phyloP scores from a whole-genome alignment of 2,797 vertebrate genomes.

The Coendou prehensilis region DNA sequence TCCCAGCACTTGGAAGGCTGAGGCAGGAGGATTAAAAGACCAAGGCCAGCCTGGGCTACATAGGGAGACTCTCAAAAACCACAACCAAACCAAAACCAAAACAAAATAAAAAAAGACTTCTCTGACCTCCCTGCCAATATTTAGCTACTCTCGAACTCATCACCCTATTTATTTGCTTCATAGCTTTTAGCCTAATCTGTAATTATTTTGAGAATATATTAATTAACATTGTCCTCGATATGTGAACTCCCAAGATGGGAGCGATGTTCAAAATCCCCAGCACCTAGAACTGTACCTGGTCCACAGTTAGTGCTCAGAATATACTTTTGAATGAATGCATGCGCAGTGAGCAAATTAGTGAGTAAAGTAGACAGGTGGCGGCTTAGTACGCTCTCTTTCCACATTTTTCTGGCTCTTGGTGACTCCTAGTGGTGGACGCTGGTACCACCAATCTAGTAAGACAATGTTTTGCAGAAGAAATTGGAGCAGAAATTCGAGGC shows the following conservation, averaged over 20 bases:
- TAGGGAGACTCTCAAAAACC: not conserved
- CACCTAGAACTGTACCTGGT: not conserved
- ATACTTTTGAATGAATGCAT: not conserved
- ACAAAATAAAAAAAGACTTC: not conserved
- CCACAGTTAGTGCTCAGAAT: not conserved
- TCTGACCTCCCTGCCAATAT: constrained; percentile 8
- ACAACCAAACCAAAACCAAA: not conserved
- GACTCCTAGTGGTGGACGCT: constrained; percentile 10
- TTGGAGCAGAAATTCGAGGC: not conserved
- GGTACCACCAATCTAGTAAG: not conserved
- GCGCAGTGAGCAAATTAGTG: not conserved
- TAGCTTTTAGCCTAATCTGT: constrained; percentile 21
- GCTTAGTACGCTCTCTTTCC: not conserved
- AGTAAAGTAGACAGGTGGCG: not conserved
- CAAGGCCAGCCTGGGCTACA: not conserved
- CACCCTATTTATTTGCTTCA: not conserved
- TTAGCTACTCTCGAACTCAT: not conserved
- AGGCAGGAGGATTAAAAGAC: not conserved
- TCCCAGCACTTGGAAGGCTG: not conserved
- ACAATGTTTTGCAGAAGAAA: not conserved
- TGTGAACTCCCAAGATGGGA: not conserved
- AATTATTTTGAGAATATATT: constrained; percentile 22
- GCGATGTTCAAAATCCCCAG: not conserved
- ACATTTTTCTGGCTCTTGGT: not conserved
- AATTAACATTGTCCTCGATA: not conserved